phyloP scores from a whole-genome alignment of 2,888 invertebrate genomes.

The Drosophila incognita region DNA sequence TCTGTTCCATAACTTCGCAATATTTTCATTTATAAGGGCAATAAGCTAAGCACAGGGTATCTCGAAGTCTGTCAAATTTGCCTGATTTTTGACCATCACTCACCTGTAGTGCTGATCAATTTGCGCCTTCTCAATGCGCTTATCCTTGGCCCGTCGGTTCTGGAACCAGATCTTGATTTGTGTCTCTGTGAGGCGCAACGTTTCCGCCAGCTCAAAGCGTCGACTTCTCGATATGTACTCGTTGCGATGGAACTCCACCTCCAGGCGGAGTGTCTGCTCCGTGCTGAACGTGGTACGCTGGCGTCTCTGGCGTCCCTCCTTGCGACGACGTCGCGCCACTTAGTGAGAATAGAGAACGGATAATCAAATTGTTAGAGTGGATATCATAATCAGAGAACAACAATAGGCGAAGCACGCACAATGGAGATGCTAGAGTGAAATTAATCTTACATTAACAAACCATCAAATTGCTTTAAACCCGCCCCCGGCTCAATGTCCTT shows the following conservation, averaged over 20 bases:
- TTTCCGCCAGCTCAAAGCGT: constrained; percentile 91
- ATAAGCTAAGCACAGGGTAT: no score
- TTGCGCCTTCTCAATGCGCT: constrained; percentile 97
- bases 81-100: background rate
- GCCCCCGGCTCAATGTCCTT: constrained; percentile 37
- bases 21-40: background rate
- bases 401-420: constrained; percentile 36
- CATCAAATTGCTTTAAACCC: constrained; percentile 49
- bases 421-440: constrained; percentile 76
- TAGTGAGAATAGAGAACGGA: constrained; percentile 48
- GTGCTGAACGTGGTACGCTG: constrained; percentile 97
- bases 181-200: constrained; percentile 90
- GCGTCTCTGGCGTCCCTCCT: constrained; percentile 94
- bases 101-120: constrained; percentile 97
- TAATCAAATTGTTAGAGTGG: constrained; percentile 21
- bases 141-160: constrained; percentile 97
- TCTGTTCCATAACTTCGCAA: background rate
- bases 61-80: background rate
- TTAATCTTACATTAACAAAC: constrained; percentile 78
- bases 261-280: constrained; percentile 95
- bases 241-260: constrained; percentile 95
- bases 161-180: constrained; percentile 97
- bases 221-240: constrained; percentile 96
- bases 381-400: constrained; percentile 18
- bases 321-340: constrained; percentile 94